Conservation (phyloP, 2,113 vertebrate genomes). For the Carassius auratus region DNA sequence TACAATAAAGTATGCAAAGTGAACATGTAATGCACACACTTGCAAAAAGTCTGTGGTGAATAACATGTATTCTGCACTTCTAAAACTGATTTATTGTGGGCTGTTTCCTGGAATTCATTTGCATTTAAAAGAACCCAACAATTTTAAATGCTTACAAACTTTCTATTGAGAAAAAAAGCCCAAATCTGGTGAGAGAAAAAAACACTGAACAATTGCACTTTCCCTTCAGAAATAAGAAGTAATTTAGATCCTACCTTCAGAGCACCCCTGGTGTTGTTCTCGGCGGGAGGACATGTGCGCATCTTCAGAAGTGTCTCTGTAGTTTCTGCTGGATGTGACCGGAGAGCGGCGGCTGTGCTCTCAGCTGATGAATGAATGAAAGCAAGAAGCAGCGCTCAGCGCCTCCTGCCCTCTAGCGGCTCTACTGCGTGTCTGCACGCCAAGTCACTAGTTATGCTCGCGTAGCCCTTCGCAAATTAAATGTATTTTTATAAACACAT, state of each 20-base stretch:
- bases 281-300: neutral
- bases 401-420: constrained; percentile 1
- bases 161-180: neutral
- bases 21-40: neutral
- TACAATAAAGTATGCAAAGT: neutral
- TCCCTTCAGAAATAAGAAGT: neutral
- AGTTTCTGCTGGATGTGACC: neutral
- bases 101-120: neutral
- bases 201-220: neutral
- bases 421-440: too few species aligned
- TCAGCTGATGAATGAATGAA: neutral
- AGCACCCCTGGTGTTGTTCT: neutral
- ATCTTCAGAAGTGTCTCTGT: constrained; percentile 1
- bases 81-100: neutral
- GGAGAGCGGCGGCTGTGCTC: neutral
- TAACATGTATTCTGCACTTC: neutral
- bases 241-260: neutral
- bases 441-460: neutral
- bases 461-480: neutral
- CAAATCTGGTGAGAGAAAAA: neutral
- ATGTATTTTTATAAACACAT: neutral
- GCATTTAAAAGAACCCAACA: neutral
- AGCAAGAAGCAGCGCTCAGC: neutral
- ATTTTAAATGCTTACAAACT: neutral
- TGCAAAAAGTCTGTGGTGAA: neutral